Conservation (phyloP, 92 coral and sea anemone genomes). For the Epizoanthus ramosus region DNA sequence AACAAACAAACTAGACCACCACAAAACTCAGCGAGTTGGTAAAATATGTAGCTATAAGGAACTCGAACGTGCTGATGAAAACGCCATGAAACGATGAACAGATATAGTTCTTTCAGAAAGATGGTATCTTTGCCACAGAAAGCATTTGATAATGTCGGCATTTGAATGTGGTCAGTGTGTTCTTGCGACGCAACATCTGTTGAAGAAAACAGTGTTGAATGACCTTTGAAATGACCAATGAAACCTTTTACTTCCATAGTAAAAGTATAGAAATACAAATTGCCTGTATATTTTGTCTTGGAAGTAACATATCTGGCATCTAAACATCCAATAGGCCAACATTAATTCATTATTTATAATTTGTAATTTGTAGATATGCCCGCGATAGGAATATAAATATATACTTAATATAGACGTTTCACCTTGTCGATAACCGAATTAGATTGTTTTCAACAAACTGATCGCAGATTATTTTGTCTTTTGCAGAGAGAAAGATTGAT, state of each 20-base stretch:
- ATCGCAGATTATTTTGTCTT: too few relatives aligned
- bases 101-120: neutral
- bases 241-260: neutral
- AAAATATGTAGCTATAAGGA: neutral
- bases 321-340: neutral
- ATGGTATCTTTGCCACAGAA: conserved; percentile 15
- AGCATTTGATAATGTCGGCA: neutral
- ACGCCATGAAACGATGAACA: neutral
- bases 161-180: neutral
- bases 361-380: conserved; percentile 9
- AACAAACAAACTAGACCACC: too few relatives aligned
- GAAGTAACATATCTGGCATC: neutral
- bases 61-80: neutral
- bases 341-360: neutral
- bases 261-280: neutral
- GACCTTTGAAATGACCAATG: neutral
- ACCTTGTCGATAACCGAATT: neutral
- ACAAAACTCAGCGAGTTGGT: neutral
- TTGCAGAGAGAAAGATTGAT: too few relatives aligned
- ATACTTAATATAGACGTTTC: neutral
- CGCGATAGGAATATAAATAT: neutral
- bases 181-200: neutral
- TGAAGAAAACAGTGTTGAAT: neutral
- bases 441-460: neutral
- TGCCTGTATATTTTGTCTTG: neutral